Base-by-base conservation (phyloP, 2,113 vertebrate species). In the Vidua chalybeata region DNA sequence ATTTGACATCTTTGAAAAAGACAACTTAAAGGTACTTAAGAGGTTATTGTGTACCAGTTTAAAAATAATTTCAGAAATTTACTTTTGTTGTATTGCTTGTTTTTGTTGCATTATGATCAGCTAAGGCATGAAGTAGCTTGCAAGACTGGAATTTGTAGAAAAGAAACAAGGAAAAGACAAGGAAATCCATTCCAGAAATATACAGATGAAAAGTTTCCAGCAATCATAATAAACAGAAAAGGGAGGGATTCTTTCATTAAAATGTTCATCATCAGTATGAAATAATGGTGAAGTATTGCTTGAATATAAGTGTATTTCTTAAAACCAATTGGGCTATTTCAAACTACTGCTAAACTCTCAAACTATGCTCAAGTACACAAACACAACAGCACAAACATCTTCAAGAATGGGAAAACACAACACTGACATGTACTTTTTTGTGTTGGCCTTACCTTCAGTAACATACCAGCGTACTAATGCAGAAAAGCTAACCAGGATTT, bases 401-500 rank as follows among this genome's bases (percentile, higher is more conserved):
- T 45, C 17, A 43, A 58, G 31, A 46, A 43, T 2, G 13, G 48
- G n/a, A 58, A 89, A 74, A 45, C 20, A 63, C 26, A 79, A 82
- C 28, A 52, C 5, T 39, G 90, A 41, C 5, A 11, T 14, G 13
- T 3, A 46, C 28, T 69, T 54, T 62, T 87, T 94, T 82, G 31
- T 68, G 63, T 91, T 96, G 89, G 84, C 94, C 95, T 98, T 98
- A 97, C 98, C 98, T 91, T 78, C 96, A 73, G 84, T 87, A 39
- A 97, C 97, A 89, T 97, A 97, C 99, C 98, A 99, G 78, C 52
- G 95, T 21, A 98, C 97, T 92, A 99, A 90, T 18, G 98, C 98
- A 94, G 99, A 99, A 96, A 99, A 99, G 72, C 98, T 98, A 96
- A 99, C 97, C 91, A 99, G 97, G 28, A 99, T 98, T 97, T 99